Base-by-base conservation (phyloP, 2,888 invertebrate genomes). In the Adela reaumurella region DNA sequence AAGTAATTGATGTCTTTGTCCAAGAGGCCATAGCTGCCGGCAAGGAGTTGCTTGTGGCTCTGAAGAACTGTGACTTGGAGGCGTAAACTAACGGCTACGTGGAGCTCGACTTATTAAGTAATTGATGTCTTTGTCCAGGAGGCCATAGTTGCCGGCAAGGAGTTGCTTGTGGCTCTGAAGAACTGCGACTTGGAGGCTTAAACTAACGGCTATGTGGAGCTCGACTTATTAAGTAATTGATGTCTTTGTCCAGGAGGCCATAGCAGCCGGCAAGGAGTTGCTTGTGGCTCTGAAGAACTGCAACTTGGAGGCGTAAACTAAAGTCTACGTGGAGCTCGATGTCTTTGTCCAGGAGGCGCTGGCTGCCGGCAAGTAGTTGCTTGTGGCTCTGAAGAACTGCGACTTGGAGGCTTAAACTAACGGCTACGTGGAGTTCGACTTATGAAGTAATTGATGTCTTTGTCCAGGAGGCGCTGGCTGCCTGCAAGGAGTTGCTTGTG, bases 221-320 rank as follows among this genome's bases (percentile, higher is more conserved):
- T 87, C 50, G 91, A 91, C 65, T n/a, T n/a, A n/a, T n/a, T n/a
- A n/a, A n/a, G n/a, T n/a, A n/a, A n/a, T n/a, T n/a, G n/a, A n/a
- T n/a, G n/a, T n/a, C n/a, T n/a, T n/a, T n/a, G n/a, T n/a, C 0
- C 63, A 86, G 84, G 85, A 85, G 52, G 94, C 97, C 8, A 71
- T 97, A 49, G 79, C 86, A 43, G 95, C 95, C 0, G 94, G 95
- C 49, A 92, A 91, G 60, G 89, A 92, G 62, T 91, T 98, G 86
- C 72, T 98, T 48, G 82, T 87, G 49, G 81, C 96, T 46, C 93
- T 97, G 90, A 90, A 92, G 64, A 86, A 84, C 54, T 65, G 88
- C 5, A 91, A 89, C 16, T 49, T 54, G 43, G 66, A 61, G 6
- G 43, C 55, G 42, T 64, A 46, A 17, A 17, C 63, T 18, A n/a